Percentiles rank a stretch among this genome's conserved stretches.
Conservation (phyloP, 2,797 vertebrate species). For the Oreochromis mossambicus region DNA sequence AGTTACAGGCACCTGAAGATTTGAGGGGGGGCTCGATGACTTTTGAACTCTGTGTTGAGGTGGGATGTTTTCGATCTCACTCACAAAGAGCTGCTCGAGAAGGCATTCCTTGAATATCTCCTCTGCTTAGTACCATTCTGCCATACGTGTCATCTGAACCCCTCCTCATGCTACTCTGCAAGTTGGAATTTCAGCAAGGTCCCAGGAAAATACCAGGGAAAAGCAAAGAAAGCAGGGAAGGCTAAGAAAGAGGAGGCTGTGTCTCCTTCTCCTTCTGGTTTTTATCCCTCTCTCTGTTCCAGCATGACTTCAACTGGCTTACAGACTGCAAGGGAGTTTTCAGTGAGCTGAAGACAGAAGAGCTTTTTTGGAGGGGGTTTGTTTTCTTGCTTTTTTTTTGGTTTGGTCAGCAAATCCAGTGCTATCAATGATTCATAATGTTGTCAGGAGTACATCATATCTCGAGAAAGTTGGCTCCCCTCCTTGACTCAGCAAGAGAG, state of each 20-base stretch:
- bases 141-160: conserved; percentile 5
- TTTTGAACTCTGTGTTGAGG: conserved; percentile 33
- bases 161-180: not conserved
- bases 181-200: conserved; percentile 40
- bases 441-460: conserved; percentile 60
- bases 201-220: conserved; percentile 29
- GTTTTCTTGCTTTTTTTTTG: conserved; percentile 18
- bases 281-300: not conserved
- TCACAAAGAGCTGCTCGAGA: conserved; percentile 56
- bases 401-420: conserved; percentile 66
- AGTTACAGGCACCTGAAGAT: conserved; percentile 42
- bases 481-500: conserved; percentile 34
- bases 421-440: conserved; percentile 73
- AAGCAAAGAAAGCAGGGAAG: conserved; percentile 15
- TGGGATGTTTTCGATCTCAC: conserved; percentile 19
- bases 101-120: conserved; percentile 70
- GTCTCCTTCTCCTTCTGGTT: not conserved
- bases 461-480: conserved; percentile 30
- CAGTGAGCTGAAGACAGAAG: conserved; percentile 4
- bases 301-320: conserved; percentile 10
- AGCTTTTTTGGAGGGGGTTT: not conserved
- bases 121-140: conserved; percentile 12
- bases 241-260: not conserved
- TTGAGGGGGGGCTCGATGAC: conserved; percentile 12
- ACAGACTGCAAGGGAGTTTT: conserved; percentile 17